A percentile compares a stretch with the other conserved stretches of the same genome.
These are phyloP conservation scores for Pristis pectinata DNA, from an alignment of 2,797 vertebrate genomes.

Conservation along the genomic window DNA sequence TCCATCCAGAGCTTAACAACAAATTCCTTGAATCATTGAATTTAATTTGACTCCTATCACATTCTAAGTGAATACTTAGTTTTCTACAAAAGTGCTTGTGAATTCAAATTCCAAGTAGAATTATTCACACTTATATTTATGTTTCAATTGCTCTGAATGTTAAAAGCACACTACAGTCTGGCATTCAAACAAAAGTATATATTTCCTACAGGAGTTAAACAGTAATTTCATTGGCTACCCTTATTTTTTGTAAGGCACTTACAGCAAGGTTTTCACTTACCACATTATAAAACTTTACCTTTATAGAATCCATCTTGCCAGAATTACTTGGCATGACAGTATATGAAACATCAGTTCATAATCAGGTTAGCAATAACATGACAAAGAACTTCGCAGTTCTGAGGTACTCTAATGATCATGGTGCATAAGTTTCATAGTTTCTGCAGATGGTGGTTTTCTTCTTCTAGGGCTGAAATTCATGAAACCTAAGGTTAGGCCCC, in stretches of 20 bases:
- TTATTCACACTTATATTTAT: neutral
- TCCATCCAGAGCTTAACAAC: neutral
- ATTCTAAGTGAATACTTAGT: neutral
- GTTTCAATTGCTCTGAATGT: neutral
- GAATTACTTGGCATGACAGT: neutral
- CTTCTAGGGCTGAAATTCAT: neutral
- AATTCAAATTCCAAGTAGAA: neutral
- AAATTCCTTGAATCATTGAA: neutral
- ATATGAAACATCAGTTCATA: neutral
- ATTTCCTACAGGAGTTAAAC: neutral
- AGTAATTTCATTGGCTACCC: neutral
- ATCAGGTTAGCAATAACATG: neutral
- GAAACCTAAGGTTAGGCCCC: neutral
- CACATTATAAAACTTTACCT: neutral
- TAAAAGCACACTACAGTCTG: neutral
- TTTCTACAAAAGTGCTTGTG: neutral
- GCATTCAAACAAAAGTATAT: neutral
- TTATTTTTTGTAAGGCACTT: neutral
- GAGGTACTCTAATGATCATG: neutral
- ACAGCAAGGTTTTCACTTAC: neutral
- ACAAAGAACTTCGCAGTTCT: neutral
- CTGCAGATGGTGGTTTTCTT: neutral
- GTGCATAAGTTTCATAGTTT: neutral
- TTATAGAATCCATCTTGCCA: neutral
- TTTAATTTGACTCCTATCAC: neutral